Evolutionary conservation across 2,888 invertebrate species (phyloP), one percentile per base, ranked within the genome.

Genomic region (Eupithecia inturbata): DNA sequence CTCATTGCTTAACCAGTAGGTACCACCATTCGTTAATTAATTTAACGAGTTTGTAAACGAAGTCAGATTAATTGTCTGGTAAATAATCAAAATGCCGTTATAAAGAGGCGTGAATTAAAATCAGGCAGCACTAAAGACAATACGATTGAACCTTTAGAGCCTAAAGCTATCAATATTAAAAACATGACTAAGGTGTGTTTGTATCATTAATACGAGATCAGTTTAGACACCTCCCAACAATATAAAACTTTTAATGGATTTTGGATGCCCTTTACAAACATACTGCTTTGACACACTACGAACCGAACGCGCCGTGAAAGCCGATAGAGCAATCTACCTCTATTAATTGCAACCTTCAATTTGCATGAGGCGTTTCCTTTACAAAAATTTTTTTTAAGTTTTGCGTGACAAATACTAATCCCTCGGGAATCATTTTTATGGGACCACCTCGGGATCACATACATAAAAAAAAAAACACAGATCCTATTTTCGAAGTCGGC

Each of bases 151-250:
- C 60, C 28, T 16, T 16, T 28, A 60, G 1, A 60, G 60, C 60
- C 28, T 60, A 78, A 77, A 71, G 73, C 45, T 45, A 73, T 75
- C 64, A 69, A 72, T 76, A 77, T 78, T 76, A 80, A 68, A 78
- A 78, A 83, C 82, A 83, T 26, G 79, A 71, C 76, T 81, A 79
- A 80, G 83, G 84, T 73, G 83, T 70, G 67, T 22, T 57, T 45
- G 1, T 16, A 45, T 45, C 39, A 62, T 60, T 22, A 26, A 60
- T 28, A 28, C 60, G 16, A 60, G 16, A 28, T 60, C 16, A 60
- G 28, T 28, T 28, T 28, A 28, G 7, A 60, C 60, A 60, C 26
- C 26, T 60, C 26, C 28, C 16, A 60, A 28, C 14, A 60, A 16
- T 28, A 60, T 60, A 26, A 57, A 53, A 53, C 22, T 53, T 53